Evolutionary conservation across 2,888 invertebrate species (phyloP), one percentile per base, ranked within the genome.

Genomic region (Caenorhabditis becei): DNA sequence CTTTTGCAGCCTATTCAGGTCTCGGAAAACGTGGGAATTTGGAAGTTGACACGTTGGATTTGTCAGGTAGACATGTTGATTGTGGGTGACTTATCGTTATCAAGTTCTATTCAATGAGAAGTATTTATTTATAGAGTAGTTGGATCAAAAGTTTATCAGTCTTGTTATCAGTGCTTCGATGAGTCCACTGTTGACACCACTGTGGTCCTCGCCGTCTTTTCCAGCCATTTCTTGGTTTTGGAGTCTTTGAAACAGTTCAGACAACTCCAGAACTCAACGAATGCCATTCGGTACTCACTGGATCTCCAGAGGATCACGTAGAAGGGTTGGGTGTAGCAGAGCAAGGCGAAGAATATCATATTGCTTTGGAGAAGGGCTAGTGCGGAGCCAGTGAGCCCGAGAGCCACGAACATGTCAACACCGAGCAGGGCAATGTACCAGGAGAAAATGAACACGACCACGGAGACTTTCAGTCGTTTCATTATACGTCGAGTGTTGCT

Each of bases 251-350:
- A 62, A 37, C 71, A 72, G 10, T 16, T 24, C 53, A 62, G 37
- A 35, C 51, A 51, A 18, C 63, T 65, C 71, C 71, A 78, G 41
- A 65, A 32, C 20, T 80, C 49, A 0, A 63, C 41, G 37, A 80
- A 80, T 3, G 75, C 80, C 3, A 58, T 28, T n/a, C 80, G 80
- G 20, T 80, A 80, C 44, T 80, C 80, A 7, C 63, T 41, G 1
- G 80, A 75, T 61, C 80, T 44, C 80, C 80, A 80, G 14, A 80
- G 61, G 53, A 66, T 54, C 2, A 74, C 69, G 28, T 75, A 80
- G 23, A 74, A 80, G 32, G 80, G 65, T 59, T 75, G 75, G 18
- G 75, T 66, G 18, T 72, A 79, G 37, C 70, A 72, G 24, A 72
- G 59, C 8, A 79, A 56, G 16, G 70, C 79, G n/a, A 79, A 79